Evolutionary conservation across 2,113 vertebrate species (phyloP).

Genomic region (Balaeniceps rex): DNA sequence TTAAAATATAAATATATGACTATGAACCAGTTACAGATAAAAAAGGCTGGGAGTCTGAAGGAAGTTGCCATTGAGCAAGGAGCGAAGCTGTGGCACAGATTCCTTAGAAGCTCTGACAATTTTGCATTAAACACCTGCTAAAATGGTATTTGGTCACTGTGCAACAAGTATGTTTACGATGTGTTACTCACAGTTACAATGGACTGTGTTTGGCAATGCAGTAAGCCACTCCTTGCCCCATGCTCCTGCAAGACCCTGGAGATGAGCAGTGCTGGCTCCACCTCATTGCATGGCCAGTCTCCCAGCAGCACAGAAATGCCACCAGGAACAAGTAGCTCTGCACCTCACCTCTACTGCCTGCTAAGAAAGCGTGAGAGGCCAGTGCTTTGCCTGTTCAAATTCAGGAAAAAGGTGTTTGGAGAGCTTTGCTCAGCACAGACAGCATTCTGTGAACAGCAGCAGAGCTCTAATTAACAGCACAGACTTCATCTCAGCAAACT

Average conservation of each 20-base stretch:
- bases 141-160: neutral
- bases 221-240: neutral
- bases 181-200: neutral
- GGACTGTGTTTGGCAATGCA: neutral
- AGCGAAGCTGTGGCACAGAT: neutral
- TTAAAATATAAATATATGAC: neutral
- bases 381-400: neutral
- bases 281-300: neutral
- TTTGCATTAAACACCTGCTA: neutral
- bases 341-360: neutral
- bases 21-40: neutral
- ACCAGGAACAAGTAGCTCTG: neutral
- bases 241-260: neutral
- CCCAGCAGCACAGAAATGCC: neutral
- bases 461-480: constrained; percentile 41
- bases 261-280: neutral
- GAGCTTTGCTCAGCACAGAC: constrained; percentile 9
- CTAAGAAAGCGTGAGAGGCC: neutral
- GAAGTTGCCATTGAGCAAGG: neutral
- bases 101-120: neutral
- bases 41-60: neutral
- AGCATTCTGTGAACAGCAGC: constrained; percentile 23
- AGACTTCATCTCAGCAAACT: constrained; percentile 32
- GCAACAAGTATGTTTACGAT: neutral
- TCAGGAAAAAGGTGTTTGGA: constrained; percentile 6